Percentiles rank a stretch among this genome's conserved stretches.
These are phyloP conservation scores for Oenanthe oenanthe DNA, from an alignment of 2,113 vertebrate genomes.

Conservation along the genomic window DNA sequence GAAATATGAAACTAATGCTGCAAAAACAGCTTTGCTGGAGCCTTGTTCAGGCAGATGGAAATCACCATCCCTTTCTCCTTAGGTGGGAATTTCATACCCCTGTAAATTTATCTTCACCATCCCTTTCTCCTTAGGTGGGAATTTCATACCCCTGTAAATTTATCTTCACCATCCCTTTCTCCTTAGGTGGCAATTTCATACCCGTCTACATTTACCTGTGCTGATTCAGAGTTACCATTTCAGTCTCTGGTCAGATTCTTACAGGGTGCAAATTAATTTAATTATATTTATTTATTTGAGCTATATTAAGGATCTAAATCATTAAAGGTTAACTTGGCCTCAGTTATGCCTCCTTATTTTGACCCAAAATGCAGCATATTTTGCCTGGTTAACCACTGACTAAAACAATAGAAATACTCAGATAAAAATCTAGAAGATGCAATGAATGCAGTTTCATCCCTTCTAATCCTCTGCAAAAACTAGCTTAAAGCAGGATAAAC, in stretches of 20 bases:
- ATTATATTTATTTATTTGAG: background rate
- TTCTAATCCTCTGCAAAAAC: background rate
- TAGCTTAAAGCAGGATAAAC: background rate
- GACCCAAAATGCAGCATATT: background rate
- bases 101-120: background rate
- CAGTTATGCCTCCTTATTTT: background rate
- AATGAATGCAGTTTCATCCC: background rate
- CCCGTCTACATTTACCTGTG: background rate
- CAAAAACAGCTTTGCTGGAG: background rate
- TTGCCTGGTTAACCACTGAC: background rate
- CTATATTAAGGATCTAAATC: background rate
- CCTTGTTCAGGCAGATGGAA: background rate
- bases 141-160: background rate
- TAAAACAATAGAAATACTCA: background rate
- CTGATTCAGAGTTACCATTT: background rate
- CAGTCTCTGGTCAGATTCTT: background rate
- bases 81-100: background rate
- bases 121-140: no score
- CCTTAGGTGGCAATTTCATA: no score
- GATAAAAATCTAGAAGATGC: background rate
- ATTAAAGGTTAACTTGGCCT: background rate
- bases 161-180: no score
- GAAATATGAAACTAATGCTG: constrained; percentile 19
- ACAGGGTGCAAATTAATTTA: background rate
- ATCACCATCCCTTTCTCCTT: background rate